phyloP scores from a whole-genome alignment of 2,113 vertebrate genomes.

The Lophotis ruficrista region DNA sequence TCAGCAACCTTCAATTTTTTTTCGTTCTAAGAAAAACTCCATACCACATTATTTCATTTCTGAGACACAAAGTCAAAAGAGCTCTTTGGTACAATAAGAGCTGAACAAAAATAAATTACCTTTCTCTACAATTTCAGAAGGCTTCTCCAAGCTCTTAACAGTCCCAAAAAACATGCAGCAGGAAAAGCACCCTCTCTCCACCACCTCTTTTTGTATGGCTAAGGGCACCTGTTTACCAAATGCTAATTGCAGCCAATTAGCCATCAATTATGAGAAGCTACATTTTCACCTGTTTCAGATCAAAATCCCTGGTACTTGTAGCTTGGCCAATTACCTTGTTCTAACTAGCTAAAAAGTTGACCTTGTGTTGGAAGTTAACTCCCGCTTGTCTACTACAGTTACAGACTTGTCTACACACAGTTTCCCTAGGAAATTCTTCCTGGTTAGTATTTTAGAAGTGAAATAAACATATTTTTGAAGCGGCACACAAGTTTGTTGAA shows the following conservation, averaged over 20 bases:
- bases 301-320: neutral
- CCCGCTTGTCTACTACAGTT: neutral
- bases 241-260: constrained; percentile 52
- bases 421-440: neutral
- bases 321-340: constrained; percentile 6
- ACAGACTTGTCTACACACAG: neutral
- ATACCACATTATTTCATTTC: neutral
- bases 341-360: neutral
- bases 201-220: neutral
- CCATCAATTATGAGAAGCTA: constrained; percentile 40
- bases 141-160: neutral
- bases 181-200: rapidly evolving
- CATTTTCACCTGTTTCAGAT: constrained; percentile 60
- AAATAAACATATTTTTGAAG: neutral
- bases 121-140: neutral
- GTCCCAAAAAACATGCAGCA: neutral
- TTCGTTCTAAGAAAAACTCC: neutral
- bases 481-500: neutral
- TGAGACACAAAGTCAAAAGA: neutral
- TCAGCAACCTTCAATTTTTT: neutral
- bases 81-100: neutral
- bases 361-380: neutral
- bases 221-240: neutral
- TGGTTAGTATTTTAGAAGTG: neutral
- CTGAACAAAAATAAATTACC: neutral